A percentile compares a stretch with the other conserved stretches of the same genome.
These are phyloP conservation scores for Passer domesticus DNA, from an alignment of 2,113 vertebrate genomes.

Conservation along the genomic window DNA sequence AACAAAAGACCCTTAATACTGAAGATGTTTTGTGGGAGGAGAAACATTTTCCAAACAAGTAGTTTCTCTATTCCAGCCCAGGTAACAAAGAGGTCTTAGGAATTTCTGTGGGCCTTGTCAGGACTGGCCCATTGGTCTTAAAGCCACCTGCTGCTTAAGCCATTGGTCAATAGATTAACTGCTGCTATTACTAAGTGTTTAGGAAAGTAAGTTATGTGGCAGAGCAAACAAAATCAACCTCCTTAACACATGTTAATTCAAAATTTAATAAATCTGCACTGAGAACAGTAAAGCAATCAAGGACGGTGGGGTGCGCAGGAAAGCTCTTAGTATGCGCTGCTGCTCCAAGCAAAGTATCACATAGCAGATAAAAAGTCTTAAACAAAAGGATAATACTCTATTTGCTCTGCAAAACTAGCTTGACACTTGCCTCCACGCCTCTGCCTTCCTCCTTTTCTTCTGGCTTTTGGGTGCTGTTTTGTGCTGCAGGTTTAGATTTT, in stretches of 20 bases:
- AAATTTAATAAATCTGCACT: conserved; percentile 78
- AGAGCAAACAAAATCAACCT: conserved; percentile 84
- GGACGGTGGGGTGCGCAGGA: neutral
- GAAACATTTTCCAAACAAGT: conserved; percentile 84
- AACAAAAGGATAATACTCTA: conserved; percentile 55
- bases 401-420: conserved; percentile 64
- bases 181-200: conserved; percentile 78
- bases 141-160: conserved; percentile 84
- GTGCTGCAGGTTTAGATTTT: neutral
- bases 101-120: conserved; percentile 73
- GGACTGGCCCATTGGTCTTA: conserved; percentile 73
- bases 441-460: conserved; percentile 43
- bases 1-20: conserved; percentile 81
- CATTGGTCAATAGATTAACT: conserved; percentile 83
- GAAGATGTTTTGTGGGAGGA: conserved; percentile 83
- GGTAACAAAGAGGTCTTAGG: conserved; percentile 82
- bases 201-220: conserved; percentile 82
- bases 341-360: conserved; percentile 48
- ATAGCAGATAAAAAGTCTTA: conserved; percentile 55
- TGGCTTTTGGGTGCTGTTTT: neutral
- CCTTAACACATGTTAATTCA: conserved; percentile 83
- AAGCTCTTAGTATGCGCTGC: neutral
- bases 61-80: conserved; percentile 76
- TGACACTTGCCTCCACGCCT: conserved; percentile 37
- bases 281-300: conserved; percentile 67